Base-by-base conservation (phyloP, 2,113 vertebrate species). In the Hiodon tergisus region DNA sequence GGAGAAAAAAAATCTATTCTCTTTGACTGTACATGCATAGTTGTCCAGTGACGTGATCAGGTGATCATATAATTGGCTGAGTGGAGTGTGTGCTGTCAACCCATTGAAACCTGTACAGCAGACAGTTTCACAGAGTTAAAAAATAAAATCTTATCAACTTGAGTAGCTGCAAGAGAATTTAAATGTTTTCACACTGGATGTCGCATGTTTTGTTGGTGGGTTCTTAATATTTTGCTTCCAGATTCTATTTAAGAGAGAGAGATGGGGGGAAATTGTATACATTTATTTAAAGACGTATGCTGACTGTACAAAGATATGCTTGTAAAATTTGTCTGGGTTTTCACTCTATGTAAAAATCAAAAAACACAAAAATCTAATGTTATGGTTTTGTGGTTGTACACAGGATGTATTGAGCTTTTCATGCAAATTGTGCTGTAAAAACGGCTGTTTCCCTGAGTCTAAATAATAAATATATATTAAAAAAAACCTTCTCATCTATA, bases 331-430 rank as follows among this genome's bases (percentile, higher is more conserved):
- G 93, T 97, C 90, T 94, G 89, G 85, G 92, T 95, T 97, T 95
- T 93, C 91, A 95, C 85, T 93, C 89, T 86, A 87, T 95, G 94
- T 95, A 94, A 94, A 96, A 96, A 90, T 83, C n/a, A 61, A 75
- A 75, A 67, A 72, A 88, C 86, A 81, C 78, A 86, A 78, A 83
- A 89, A 88, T 87, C 75, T 84, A 89, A 90, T 90, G 93, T 94
- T 91, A 93, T 94, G 92, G 91, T 97, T 97, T 95, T 94, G 94
- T 98, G 95, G 88, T 93, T 94, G 93, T 96, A 95, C 89, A 96
- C 94, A 95, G 91, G 91, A 92, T 93, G 94, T 98, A 94, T 92
- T 94, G 90, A 94, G 89, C 95, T 92, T 81, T 92, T 94, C 96
- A 31, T 94, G 92, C 94, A 96, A 95, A 94, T 87, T 90, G 95